Evolutionary conservation across 2,888 invertebrate species (phyloP).

Genomic region (Drosophila trichaetosa): DNA sequence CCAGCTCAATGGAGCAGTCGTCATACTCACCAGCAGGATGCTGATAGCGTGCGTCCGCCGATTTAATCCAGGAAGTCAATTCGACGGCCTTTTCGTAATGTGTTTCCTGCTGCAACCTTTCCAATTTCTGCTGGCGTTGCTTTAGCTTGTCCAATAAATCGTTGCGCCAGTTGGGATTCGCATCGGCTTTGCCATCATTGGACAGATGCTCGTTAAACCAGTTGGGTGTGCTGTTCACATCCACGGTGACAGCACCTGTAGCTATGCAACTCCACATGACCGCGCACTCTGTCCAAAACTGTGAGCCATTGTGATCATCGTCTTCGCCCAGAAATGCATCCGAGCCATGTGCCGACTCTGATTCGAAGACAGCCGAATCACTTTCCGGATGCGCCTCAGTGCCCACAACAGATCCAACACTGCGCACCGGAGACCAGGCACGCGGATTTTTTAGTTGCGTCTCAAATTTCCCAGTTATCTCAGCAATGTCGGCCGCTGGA

Average conservation of each 20-base stretch:
- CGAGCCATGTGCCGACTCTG: slow-evolving; percentile 89
- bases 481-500: slow-evolving; percentile 85
- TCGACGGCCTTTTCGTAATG: slow-evolving; percentile 92
- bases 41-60: slow-evolving; percentile 91
- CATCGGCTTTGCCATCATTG: slow-evolving; percentile 87
- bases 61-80: slow-evolving; percentile 94
- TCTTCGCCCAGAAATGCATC: slow-evolving; percentile 92
- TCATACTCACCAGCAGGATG: slow-evolving; percentile 87
- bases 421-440: slow-evolving; percentile 95
- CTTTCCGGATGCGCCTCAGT: slow-evolving; percentile 95
- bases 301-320: slow-evolving; percentile 87
- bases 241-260: slow-evolving; percentile 92
- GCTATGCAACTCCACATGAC: slow-evolving; percentile 93
- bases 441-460: slow-evolving; percentile 91
- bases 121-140: slow-evolving; percentile 86
- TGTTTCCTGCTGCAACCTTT: slow-evolving; percentile 85
- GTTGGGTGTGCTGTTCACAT: slow-evolving; percentile 90
- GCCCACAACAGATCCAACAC: slow-evolving; percentile 93
- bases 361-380: slow-evolving; percentile 92
- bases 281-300: slow-evolving; percentile 92
- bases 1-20: slow-evolving; percentile 92
- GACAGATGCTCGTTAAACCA: slow-evolving; percentile 89
- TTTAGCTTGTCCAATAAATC: slow-evolving; percentile 90
- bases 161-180: slow-evolving; percentile 91
- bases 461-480: slow-evolving; percentile 89